Evolutionary conservation across 1,140 invertebrate species (phyloP), one percentile per base, ranked within the genome.

Genomic region (Lethocerus indicus): DNA sequence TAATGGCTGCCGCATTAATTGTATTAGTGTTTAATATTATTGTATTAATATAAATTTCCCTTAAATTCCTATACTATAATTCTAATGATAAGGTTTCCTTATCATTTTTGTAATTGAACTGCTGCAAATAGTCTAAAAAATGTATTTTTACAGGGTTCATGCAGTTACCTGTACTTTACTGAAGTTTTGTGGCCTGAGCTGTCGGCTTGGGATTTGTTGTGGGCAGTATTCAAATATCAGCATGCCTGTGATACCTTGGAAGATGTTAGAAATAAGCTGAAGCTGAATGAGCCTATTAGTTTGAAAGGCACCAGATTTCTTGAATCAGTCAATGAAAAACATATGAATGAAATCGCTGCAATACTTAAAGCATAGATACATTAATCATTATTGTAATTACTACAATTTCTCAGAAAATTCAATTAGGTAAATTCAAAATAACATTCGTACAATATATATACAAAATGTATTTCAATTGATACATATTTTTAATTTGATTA

Each of bases 161-260:
- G 73, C 50, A 76, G 79, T 23, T 78, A 79, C 36, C 60, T 90
- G 18, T 81, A 83, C 60, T 91, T 91, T 63, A 73, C 78, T 4
- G 70, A 84, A 56, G 79, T 87, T 2, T 65, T 96, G 18, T 96
- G 92, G 92, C 92, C 93, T 18, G 89, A 95, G 61, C 91, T 96
- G 59, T 80, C 73, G 40, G 73, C 92, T 37, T 95, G 88, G 89
- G 79, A 94, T 67, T 72, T 97, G 24, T 69, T 94, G 55, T 70
- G 67, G 20, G 85, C 81, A 16, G 74, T 97, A 43, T 78, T 95
- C 58, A 75, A 84, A 59, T 96, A 87, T 63, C 92, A 96, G 67
- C 57, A 63, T 41, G 51, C 16, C 26, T 3, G 20, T 44, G 9
- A 18, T 23, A 32, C 18, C 14, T 27, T 49, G 21, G 12, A 14